Percentiles rank a stretch among this genome's conserved stretches.
These are phyloP conservation scores for Theristicus caerulescens DNA, from an alignment of 2,113 vertebrate species.

Conservation along the genomic window DNA sequence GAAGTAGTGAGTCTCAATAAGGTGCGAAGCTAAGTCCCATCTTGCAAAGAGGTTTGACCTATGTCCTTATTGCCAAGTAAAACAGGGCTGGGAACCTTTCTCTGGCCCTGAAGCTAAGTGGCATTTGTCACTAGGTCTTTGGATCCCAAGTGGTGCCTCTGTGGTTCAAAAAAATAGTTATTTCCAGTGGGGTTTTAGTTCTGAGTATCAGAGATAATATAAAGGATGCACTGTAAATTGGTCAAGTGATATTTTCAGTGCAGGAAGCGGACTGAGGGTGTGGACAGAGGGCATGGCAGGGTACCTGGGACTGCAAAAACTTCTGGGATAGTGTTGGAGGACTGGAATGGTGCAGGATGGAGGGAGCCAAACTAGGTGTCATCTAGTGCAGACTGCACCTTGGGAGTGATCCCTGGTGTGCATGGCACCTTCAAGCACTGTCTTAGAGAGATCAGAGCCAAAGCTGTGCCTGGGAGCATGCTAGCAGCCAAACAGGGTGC, in stretches of 20 bases:
- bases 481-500: accelerated
- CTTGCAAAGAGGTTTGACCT: neutral
- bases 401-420: neutral
- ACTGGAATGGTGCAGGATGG: neutral
- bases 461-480: neutral
- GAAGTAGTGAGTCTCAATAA: neutral
- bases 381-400: neutral
- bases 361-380: neutral
- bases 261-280: neutral
- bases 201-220: neutral
- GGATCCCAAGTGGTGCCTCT: neutral
- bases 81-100: neutral
- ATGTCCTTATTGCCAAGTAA: neutral
- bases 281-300: neutral
- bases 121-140: neutral
- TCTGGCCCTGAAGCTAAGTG: neutral
- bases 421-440: neutral
- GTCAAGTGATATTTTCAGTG: neutral
- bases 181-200: neutral
- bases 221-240: neutral
- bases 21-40: accelerated
- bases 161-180: neutral
- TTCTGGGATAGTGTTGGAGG: neutral
- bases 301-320: neutral
- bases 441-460: neutral